Evolutionary conservation across 2,888 invertebrate genomes (phyloP).

Genomic region (Venusia cambrica): DNA sequence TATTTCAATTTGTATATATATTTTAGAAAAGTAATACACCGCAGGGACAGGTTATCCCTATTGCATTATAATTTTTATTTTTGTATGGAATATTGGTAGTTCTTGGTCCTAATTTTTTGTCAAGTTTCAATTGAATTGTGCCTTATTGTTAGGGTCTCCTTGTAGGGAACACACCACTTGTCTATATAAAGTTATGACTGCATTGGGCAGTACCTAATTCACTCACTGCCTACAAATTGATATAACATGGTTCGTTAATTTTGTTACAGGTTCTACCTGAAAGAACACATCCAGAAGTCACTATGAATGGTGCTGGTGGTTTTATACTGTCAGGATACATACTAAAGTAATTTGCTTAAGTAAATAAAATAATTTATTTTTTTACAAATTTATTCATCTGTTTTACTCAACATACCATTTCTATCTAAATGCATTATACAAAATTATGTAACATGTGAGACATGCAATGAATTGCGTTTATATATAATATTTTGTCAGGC

Average conservation of each 20-base stretch:
- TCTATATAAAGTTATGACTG: no score
- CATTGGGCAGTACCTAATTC: no score
- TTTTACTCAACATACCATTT: conserved; percentile 56
- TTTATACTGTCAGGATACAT: conserved; percentile 90
- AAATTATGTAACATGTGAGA: conserved; percentile 50
- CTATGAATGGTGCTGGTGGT: conserved; percentile 94
- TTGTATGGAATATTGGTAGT: no score
- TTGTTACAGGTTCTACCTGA: conserved; percentile 83
- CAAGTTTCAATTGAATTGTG: no score
- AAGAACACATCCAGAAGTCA: conserved; percentile 96
- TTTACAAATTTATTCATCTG: conserved; percentile 57
- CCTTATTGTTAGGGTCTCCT: no score
- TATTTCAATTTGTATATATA: no score
- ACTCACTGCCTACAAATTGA: no score
- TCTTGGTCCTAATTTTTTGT: conserved; percentile 1
- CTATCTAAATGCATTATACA: conserved; percentile 64
- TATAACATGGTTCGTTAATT: no score
- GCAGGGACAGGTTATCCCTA: no score
- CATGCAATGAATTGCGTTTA: conserved; percentile 42
- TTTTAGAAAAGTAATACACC: no score
- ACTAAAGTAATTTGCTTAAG: conserved; percentile 53
- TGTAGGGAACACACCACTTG: no score
- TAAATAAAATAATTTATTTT: conserved; percentile 32
- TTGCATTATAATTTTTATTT: no score
- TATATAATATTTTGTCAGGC: conserved; percentile 31